Conservation (phyloP, 2,113 vertebrate genomes). For the Dendrocopos noguchii region DNA sequence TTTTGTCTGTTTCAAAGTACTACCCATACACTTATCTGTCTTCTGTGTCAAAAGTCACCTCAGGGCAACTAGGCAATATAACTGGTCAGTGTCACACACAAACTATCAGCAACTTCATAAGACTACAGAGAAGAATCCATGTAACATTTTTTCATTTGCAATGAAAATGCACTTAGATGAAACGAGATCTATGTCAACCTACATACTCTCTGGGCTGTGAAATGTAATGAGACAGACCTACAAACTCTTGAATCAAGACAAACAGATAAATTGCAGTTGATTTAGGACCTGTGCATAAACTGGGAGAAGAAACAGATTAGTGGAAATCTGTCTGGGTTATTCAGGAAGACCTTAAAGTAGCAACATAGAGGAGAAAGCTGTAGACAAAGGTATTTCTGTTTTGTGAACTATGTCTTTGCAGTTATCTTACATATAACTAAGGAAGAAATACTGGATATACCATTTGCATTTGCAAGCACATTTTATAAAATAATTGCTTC, state of each 20-base stretch:
- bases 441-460: background rate
- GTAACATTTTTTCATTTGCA: background rate
- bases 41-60: background rate
- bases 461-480: accelerated
- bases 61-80: accelerated
- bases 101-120: background rate
- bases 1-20: background rate
- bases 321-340: background rate
- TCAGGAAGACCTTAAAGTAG: background rate
- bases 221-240: background rate
- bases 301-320: background rate
- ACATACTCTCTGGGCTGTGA: background rate
- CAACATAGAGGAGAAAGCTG: background rate
- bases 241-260: background rate
- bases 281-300: background rate
- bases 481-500: background rate
- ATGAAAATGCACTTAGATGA: background rate
- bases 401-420: background rate
- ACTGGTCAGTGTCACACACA: background rate
- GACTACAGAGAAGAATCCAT: background rate
- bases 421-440: background rate
- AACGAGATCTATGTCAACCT: background rate
- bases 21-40: background rate
- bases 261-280: background rate
- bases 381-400: background rate